Percentiles rank a stretch among this genome's conserved stretches.
Evolutionary conservation across 2,113 vertebrate species (phyloP).

Genomic region (Gila orcuttii): DNA sequence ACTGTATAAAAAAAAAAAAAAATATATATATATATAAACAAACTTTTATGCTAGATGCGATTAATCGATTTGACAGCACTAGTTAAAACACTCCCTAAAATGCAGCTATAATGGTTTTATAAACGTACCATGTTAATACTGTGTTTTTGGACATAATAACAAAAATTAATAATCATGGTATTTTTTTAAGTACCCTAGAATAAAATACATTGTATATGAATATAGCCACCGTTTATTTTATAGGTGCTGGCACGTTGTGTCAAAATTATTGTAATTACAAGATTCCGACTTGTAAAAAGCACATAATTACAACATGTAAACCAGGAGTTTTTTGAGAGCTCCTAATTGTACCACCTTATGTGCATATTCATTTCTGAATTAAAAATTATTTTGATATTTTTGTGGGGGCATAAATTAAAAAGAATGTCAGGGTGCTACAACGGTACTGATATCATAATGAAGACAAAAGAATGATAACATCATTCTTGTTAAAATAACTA

Average conservation of each 20-base stretch:
- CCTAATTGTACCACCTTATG: neutral
- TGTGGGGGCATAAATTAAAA: too few species aligned
- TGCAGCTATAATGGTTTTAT: neutral
- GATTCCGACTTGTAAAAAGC: neutral
- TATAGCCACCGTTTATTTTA: neutral
- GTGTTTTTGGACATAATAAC: neutral
- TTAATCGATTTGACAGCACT: too few species aligned
- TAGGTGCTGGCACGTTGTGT: neutral
- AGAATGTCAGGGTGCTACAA: too few species aligned
- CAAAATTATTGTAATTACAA: neutral
- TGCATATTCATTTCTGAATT: too few species aligned
- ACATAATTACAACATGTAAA: neutral
- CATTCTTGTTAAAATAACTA: too few species aligned
- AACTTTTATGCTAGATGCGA: too few species aligned
- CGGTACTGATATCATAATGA: too few species aligned
- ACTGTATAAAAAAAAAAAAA: too few species aligned
- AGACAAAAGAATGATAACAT: too few species aligned
- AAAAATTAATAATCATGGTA: neutral
- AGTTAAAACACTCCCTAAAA: neutral
- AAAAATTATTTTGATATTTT: too few species aligned
- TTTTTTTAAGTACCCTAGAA: neutral
- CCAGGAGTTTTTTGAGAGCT: neutral
- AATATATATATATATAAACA: too few species aligned
- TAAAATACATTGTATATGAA: neutral
- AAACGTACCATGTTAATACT: neutral